Percentiles rank a stretch among this genome's conserved stretches.
phyloP scores from a whole-genome alignment of 2,113 vertebrate genomes.

The Cichladusa arquata region DNA sequence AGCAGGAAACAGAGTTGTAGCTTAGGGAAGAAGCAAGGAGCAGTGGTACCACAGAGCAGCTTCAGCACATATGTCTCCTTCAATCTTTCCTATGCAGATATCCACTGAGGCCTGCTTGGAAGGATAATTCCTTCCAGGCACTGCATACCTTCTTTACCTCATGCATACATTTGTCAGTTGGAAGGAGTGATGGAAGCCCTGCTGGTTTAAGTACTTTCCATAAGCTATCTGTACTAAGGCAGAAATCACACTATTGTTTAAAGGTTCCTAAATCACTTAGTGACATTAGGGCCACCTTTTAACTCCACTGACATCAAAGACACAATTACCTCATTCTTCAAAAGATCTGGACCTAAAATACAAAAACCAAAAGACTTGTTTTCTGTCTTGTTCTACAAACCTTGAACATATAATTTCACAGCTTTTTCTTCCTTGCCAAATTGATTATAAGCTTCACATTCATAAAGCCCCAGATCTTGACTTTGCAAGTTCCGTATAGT shows the following conservation, averaged over 20 bases:
- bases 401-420: constrained; percentile 66
- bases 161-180: neutral
- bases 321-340: neutral
- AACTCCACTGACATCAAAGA: neutral
- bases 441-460: constrained; percentile 68
- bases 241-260: neutral
- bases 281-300: neutral
- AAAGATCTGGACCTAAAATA: neutral
- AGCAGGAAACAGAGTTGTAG: neutral
- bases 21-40: neutral
- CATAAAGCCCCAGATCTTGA: constrained; percentile 70
- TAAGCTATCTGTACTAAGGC: neutral
- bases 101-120: neutral
- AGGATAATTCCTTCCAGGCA: neutral
- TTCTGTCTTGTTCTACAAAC: constrained; percentile 24
- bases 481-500: constrained; percentile 54
- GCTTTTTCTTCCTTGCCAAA: constrained; percentile 50
- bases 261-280: neutral
- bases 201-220: neutral
- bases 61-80: neutral
- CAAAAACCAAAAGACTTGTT: neutral
- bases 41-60: neutral
- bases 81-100: neutral
- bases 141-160: neutral
- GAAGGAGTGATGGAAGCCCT: neutral